A percentile compares a stretch with the other conserved stretches of the same genome.
Conservation (phyloP, 2,888 invertebrate genomes). For the Zelleria hepariella region DNA sequence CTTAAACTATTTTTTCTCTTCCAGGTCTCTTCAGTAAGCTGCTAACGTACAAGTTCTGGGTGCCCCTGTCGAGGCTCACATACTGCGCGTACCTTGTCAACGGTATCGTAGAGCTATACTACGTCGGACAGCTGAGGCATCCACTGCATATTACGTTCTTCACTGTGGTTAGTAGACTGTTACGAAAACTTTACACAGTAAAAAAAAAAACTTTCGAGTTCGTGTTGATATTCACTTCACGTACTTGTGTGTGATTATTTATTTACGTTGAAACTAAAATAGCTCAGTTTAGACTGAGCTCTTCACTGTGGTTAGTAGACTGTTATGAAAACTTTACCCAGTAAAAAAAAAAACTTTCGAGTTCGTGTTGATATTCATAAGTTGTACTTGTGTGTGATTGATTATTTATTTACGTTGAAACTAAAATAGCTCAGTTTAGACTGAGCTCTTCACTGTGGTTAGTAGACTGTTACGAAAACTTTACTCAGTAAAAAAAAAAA, state of each 20-base stretch:
- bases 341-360: too few relatives aligned
- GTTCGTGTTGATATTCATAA: too few relatives aligned
- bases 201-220: too few relatives aligned
- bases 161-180: constrained; percentile 67
- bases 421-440: too few relatives aligned
- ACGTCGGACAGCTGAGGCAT: constrained; percentile 72
- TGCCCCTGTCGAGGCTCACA: constrained; percentile 77
- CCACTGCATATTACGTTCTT: constrained; percentile 74
- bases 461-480: constrained; percentile 23
- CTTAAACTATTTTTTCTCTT: constrained; percentile 18
- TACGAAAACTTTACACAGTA: neutral
- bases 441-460: constrained; percentile 75
- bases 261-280: too few relatives aligned
- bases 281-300: too few relatives aligned
- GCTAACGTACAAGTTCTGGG: constrained; percentile 74
- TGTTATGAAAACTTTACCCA: neutral
- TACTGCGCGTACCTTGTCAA: constrained; percentile 82
- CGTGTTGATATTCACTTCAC: too few relatives aligned
- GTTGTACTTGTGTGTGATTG: too few relatives aligned
- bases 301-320: constrained; percentile 71
- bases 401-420: too few relatives aligned
- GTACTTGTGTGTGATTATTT: too few relatives aligned
- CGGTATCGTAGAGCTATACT: constrained; percentile 78
- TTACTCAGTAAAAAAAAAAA: too few relatives aligned
- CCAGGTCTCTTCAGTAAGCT: constrained; percentile 70